Evolutionary conservation across 2,113 vertebrate species (phyloP), one percentile per base, ranked within the genome.

Genomic region (Poeciliopsis prolifica): DNA sequence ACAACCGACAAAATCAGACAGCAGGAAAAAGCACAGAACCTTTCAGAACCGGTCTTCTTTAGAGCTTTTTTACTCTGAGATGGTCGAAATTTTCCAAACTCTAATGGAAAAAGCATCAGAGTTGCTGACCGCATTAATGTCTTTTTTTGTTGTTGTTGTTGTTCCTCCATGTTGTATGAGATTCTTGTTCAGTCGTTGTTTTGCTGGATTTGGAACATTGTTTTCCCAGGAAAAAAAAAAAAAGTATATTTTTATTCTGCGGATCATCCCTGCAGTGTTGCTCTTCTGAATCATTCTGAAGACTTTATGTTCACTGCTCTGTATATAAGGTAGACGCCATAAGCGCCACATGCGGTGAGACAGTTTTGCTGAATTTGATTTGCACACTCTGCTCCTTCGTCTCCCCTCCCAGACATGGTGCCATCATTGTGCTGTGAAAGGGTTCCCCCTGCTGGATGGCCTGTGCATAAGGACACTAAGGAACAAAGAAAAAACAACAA

Each of bases 281-380:
- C 72, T 73, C 60, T 61, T 78, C 68, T 78, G 76, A 75, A 79
- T 79, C 0, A 51, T 70, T 83, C 81, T 48, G 17, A 48, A 48
- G 44, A 48, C 44, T 48, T 75, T 70, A 74, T 58, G 1, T n/a
- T 72, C 61, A 65, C 33, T 83, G 78, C 70, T 90, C 83, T 91
- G 77, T 91, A 87, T 65, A 78, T 87, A 81, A 0, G 1, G 61
- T 65, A 54, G 70, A 76, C 75, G 42, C 70, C 61, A 61, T 42
- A 17, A 78, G 68, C 74, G 44, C 80, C 68, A 12, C 42, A 3
- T 22, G 68, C 72, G 84, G 87, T 74, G 63, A 71, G 83, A 86
- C 83, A 88, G 86, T 90, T 91, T 89, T 86, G 89, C 86, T 83
- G 73, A 75, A 88, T 88, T 90, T 89, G 76, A 88, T 88, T 90